These are phyloP conservation scores for Somateria mollissima DNA, from an alignment of 2,797 vertebrate genomes.

Conservation along the genomic window DNA sequence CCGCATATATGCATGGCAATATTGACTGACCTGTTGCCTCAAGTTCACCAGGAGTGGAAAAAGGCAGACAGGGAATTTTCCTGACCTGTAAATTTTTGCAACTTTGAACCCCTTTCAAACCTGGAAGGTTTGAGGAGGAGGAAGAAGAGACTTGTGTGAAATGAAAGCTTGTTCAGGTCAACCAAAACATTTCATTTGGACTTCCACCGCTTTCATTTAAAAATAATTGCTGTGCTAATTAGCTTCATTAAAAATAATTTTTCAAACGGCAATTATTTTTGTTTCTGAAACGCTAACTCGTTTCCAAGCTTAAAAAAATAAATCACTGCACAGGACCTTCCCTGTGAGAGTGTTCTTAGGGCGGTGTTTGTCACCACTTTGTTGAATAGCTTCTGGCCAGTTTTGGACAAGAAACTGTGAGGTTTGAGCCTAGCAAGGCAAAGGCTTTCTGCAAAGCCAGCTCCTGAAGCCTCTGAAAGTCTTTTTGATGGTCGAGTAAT, in stretches of 20 bases:
- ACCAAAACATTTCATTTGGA: neutral
- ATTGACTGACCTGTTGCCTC: neutral
- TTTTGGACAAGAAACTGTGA: neutral
- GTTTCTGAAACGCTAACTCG: neutral
- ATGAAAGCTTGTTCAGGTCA: neutral
- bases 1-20: neutral
- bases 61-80: neutral
- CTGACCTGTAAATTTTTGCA: neutral
- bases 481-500: neutral
- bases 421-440: neutral
- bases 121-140: neutral
- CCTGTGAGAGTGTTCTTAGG: neutral
- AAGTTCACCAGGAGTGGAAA: neutral
- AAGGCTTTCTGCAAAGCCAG: neutral
- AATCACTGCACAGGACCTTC: neutral
- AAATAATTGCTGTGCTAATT: conserved; percentile 20
- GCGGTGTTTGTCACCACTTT: neutral
- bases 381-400: neutral
- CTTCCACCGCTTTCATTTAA: neutral
- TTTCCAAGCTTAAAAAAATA: neutral
- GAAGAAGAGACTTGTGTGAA: neutral
- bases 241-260: neutral
- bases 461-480: neutral
- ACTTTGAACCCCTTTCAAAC: neutral
- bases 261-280: neutral